Evolutionary conservation across 2,888 invertebrate genomes (phyloP).

Genomic region (Cephus spinipes): DNA sequence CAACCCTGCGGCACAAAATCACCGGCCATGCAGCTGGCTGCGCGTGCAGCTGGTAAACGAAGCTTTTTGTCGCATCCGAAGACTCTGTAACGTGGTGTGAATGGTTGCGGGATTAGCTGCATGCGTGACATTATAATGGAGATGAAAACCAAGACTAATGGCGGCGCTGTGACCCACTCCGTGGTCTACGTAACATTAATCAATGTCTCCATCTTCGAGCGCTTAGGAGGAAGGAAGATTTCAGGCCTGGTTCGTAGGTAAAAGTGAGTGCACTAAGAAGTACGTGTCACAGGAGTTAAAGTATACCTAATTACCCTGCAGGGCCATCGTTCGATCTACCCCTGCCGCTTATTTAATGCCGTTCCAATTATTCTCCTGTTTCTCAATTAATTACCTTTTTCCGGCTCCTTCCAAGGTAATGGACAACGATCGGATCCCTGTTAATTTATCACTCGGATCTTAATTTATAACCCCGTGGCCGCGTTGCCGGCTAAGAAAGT

Average conservation of each 20-base stretch:
- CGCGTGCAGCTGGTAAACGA: conserved; percentile 10
- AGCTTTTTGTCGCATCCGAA: conserved; percentile 13
- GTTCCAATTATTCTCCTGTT: not conserved
- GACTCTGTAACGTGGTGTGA: conserved; percentile 16
- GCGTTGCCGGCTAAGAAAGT: not conserved
- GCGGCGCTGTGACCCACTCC: conserved; percentile 36
- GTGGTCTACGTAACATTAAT: conserved; percentile 25
- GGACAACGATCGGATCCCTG: too few relatives aligned
- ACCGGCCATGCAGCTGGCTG: not conserved
- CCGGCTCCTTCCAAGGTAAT: too few relatives aligned
- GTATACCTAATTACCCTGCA: too few relatives aligned
- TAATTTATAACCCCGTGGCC: not conserved
- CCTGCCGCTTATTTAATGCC: not conserved
- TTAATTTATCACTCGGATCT: not conserved
- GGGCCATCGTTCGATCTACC: too few relatives aligned
- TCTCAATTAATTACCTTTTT: too few relatives aligned
- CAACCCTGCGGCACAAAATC: not conserved
- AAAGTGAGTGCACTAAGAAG: not conserved
- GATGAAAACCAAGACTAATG: conserved; percentile 50
- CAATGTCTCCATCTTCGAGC: conserved; percentile 17
- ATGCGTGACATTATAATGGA: conserved; percentile 37
- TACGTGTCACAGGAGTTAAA: not conserved
- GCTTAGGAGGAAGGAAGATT: not conserved
- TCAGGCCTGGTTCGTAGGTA: not conserved
- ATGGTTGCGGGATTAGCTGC: conserved; percentile 23